phyloP scores from a whole-genome alignment of 2,888 invertebrate genomes.

The Nephrotoma flavescens region DNA sequence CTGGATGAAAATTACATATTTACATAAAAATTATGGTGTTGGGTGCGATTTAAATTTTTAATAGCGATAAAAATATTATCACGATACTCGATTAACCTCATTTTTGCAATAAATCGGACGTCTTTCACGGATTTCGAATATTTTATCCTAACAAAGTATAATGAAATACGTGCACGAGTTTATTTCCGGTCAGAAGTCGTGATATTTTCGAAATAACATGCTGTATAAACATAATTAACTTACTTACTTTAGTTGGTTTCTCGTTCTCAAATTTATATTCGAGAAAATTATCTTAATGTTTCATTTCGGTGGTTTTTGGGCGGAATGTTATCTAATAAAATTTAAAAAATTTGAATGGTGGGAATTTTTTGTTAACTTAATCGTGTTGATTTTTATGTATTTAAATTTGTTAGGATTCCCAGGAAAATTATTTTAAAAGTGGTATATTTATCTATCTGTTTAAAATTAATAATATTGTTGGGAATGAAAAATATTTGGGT shows the following conservation, averaged over 20 bases:
- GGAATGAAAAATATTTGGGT: too few species aligned
- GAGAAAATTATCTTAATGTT: background rate
- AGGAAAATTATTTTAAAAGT: background rate
- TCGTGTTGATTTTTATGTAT: background rate
- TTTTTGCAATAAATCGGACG: background rate
- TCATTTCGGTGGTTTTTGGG: background rate
- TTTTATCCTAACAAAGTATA: background rate
- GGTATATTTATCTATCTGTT: too few species aligned
- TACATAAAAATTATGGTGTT: background rate
- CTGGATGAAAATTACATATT: background rate
- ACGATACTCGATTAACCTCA: background rate
- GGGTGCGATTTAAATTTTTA: background rate
- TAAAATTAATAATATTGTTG: too few species aligned
- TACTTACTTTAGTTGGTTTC: background rate
- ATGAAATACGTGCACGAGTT: background rate
- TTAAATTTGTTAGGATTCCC: background rate
- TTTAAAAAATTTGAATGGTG: background rate
- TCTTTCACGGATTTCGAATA: background rate
- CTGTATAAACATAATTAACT: background rate
- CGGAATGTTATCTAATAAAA: background rate
- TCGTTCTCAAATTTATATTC: background rate
- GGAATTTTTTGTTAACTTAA: background rate
- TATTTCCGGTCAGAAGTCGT: background rate
- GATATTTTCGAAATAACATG: background rate
- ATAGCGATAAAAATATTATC: background rate